These are phyloP conservation scores for Pachymerium ferrugineum DNA, from an alignment of 2,888 invertebrate species.

Conservation along the genomic window DNA sequence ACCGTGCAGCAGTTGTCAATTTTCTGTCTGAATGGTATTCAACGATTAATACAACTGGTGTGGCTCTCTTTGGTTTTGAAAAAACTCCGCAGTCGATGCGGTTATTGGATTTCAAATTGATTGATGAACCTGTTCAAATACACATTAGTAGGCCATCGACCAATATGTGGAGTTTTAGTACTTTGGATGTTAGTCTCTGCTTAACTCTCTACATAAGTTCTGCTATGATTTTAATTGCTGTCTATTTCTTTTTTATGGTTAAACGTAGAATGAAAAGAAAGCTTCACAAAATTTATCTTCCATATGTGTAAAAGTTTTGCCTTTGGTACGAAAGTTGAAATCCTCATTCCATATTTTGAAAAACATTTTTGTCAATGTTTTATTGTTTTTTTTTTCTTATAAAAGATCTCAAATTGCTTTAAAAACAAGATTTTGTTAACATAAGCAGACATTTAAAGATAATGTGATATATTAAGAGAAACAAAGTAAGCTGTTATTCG, in stretches of 20 bases:
- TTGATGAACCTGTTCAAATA: neutral
- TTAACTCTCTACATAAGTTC: slow-evolving; percentile 69
- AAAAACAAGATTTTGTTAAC: no score
- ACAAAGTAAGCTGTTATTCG: no score
- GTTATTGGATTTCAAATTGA: neutral
- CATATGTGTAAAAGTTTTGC: neutral
- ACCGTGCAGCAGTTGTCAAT: slow-evolving; percentile 57
- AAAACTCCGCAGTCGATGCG: neutral
- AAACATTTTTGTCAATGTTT: no score
- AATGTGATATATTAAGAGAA: no score
- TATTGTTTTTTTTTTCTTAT: no score
- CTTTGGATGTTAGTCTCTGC: slow-evolving; percentile 68
- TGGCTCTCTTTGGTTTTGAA: neutral
- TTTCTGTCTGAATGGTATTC: slow-evolving; percentile 59
- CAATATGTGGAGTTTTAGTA: slow-evolving; percentile 51
- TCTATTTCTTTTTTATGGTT: slow-evolving; percentile 68
- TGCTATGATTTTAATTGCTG: slow-evolving; percentile 66
- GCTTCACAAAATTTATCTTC: slow-evolving; percentile 41
- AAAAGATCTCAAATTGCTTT: no score
- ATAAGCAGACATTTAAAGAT: no score
- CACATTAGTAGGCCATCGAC: neutral
- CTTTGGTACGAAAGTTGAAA: no score
- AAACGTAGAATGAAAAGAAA: slow-evolving; percentile 67
- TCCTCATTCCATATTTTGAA: no score
- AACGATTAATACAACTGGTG: slow-evolving; percentile 36